Evolutionary conservation across 2,888 invertebrate species (phyloP), one percentile per base, ranked within the genome.

Genomic region (Halictus quadricinctus): DNA sequence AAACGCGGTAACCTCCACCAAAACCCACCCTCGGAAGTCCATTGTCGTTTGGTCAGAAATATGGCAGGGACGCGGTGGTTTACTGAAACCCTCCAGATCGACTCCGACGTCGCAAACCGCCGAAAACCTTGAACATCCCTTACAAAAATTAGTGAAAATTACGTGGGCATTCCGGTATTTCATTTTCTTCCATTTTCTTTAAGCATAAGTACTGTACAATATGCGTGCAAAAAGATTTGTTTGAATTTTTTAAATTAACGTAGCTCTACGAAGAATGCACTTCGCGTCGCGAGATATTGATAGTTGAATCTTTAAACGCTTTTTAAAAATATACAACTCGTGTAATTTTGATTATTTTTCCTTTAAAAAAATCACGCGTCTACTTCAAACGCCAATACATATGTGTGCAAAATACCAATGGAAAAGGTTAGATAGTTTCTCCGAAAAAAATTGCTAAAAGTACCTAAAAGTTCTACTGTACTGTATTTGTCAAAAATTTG

Each of bases 21-120:
- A 78, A 86, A 77, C 77, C 29, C 60, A 76, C 66, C 66, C 66
- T 18, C 36, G 25, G 58, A 25, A 8, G 13, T 48, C 75, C 79
- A 77, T 86, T 86, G 85, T 79, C 72, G 76, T 50, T 54, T n/a
- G 70, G 80, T 80, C 69, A 60, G 72, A 76, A 83, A 78, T 78
- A 70, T 54, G 58, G 21, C 78, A 80, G 78, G 80, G 80, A 6
- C 72, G 64, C 54, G 15, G 41, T 36, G 25, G n/a, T 54, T n/a
- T 21, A 10, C 21, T 10, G n/a, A 54, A n/a, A 54, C 54, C n/a
- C n/a, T 54, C 54, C n/a, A 54, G 54, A 54, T 54, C 54, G 21
- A 54, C 10, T 10, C 54, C 54, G 54, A 10, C 54, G n/a, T 10
- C 12, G 10, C 10, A n/a, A 54, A 54, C 54, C 54, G 10, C 54